phyloP scores from a whole-genome alignment of 2,113 vertebrate genomes.

The Carassius carassius region DNA sequence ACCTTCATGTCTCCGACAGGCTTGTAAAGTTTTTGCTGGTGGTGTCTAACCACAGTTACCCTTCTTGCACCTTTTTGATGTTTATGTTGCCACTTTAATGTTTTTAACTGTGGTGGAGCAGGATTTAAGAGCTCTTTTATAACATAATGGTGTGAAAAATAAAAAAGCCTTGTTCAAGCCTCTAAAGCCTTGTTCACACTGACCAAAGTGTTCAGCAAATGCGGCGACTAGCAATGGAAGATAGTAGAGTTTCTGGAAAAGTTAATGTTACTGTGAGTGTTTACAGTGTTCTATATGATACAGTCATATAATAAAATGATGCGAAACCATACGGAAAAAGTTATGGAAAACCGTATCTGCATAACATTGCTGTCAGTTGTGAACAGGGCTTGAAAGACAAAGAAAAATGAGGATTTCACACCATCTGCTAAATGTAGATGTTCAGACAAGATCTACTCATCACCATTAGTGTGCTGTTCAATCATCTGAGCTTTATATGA shows the following conservation, averaged over 20 bases:
- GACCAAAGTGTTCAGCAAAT: not conserved
- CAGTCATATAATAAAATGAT: not conserved
- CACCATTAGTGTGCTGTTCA: not conserved
- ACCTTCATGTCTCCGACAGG: constrained; percentile 3
- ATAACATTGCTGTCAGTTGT: not conserved
- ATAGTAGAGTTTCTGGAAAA: not conserved
- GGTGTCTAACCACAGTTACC: not conserved
- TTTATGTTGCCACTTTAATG: not conserved
- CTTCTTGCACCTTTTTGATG: not conserved
- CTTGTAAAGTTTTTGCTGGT: constrained; percentile 5
- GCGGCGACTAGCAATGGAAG: not conserved
- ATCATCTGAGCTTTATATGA: constrained; percentile 27
- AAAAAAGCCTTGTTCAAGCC: not conserved
- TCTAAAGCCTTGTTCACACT: not conserved
- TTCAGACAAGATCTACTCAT: not conserved
- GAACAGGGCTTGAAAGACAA: not conserved
- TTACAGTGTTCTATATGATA: not conserved
- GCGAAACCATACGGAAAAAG: not conserved
- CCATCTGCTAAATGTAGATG: not conserved
- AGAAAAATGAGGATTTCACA: not conserved
- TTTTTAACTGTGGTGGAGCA: constrained; percentile 23
- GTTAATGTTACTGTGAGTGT: not conserved
- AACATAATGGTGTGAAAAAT: not conserved
- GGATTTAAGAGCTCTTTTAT: constrained; percentile 16
- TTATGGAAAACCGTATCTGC: not conserved